These are phyloP conservation scores for Amblyjoppa proteus DNA, from an alignment of 2,888 invertebrate genomes.

Conservation along the genomic window DNA sequence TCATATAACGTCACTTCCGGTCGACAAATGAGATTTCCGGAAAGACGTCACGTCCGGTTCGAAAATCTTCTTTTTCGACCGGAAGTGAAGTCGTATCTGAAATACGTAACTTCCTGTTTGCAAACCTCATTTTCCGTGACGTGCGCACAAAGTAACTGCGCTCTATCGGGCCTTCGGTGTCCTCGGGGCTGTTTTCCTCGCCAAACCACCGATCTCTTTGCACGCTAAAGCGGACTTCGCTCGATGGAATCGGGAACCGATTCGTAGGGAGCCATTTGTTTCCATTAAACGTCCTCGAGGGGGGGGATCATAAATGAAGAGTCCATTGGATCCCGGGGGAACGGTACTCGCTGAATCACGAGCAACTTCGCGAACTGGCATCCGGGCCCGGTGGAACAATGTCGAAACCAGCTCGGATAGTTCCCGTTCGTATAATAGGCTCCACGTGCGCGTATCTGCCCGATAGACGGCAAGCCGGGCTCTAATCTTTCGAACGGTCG, in stretches of 20 bases:
- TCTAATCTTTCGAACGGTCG: slow-evolving; percentile 55
- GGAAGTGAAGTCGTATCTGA: too few relatives aligned
- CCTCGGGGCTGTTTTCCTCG: slow-evolving; percentile 19
- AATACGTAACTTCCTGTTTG: too few relatives aligned
- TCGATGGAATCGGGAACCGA: slow-evolving; percentile 38
- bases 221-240: not conserved
- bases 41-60: too few relatives aligned
- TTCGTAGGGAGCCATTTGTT: slow-evolving; percentile 8
- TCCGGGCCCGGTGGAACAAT: slow-evolving; percentile 45
- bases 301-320: slow-evolving; percentile 1
- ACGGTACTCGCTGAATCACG: slow-evolving; percentile 39
- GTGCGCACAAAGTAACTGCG: too few relatives aligned
- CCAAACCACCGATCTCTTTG: slow-evolving; percentile 17
- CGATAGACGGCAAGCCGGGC: slow-evolving; percentile 38
- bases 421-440: slow-evolving; percentile 54
- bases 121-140: too few relatives aligned
- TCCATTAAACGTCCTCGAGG: slow-evolving; percentile 36
- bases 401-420: slow-evolving; percentile 44
- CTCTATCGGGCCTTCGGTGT: too few relatives aligned
- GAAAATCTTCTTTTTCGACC: too few relatives aligned
- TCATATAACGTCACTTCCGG: too few relatives aligned
- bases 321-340: slow-evolving; percentile 31
- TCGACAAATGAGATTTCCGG: too few relatives aligned
- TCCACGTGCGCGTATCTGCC: slow-evolving; percentile 56
- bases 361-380: slow-evolving; percentile 52